Percentiles rank a stretch among this genome's conserved stretches.
These are phyloP conservation scores for Ferdinandea cuprea DNA, from an alignment of 2,888 invertebrate species.

Conservation along the genomic window DNA sequence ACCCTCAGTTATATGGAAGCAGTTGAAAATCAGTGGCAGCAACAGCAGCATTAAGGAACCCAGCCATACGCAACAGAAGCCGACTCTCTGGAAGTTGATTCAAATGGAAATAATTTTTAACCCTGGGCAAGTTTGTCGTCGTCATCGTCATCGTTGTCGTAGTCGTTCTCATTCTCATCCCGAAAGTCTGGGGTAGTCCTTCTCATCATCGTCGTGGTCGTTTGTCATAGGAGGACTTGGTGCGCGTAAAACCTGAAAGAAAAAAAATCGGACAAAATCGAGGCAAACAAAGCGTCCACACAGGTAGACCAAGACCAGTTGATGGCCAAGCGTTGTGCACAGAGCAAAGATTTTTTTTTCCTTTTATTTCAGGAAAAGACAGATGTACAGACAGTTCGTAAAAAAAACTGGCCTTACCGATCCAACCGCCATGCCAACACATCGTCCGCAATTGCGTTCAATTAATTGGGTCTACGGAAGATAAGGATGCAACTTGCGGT, in stretches of 20 bases:
- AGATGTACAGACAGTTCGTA: conserved; percentile 40
- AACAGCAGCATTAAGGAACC: conserved; percentile 59
- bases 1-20: conserved; percentile 54
- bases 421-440: conserved; percentile 42
- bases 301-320: conserved; percentile 42
- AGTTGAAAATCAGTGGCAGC: conserved; percentile 46
- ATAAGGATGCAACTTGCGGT: conserved; percentile 66
- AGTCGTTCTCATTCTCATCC: conserved; percentile 25
- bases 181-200: conserved; percentile 30
- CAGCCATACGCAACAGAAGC: conserved; percentile 69
- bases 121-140: conserved; percentile 70
- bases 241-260: conserved; percentile 40
- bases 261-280: conserved; percentile 38
- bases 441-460: conserved; percentile 72
- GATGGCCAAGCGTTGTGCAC: conserved; percentile 57
- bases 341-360: conserved; percentile 7
- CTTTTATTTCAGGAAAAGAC: conserved; percentile 26
- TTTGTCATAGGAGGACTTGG: conserved; percentile 64
- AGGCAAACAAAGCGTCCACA: conserved; percentile 45
- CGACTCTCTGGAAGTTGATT: conserved; percentile 72
- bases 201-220: conserved; percentile 54
- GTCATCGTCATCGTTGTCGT: conserved; percentile 19
- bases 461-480: conserved; percentile 71
- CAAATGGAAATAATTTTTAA: conserved; percentile 75
- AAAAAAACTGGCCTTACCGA: background rate